Evolutionary conservation across 2,888 invertebrate genomes (phyloP).

Genomic region (Melieria picta): DNA sequence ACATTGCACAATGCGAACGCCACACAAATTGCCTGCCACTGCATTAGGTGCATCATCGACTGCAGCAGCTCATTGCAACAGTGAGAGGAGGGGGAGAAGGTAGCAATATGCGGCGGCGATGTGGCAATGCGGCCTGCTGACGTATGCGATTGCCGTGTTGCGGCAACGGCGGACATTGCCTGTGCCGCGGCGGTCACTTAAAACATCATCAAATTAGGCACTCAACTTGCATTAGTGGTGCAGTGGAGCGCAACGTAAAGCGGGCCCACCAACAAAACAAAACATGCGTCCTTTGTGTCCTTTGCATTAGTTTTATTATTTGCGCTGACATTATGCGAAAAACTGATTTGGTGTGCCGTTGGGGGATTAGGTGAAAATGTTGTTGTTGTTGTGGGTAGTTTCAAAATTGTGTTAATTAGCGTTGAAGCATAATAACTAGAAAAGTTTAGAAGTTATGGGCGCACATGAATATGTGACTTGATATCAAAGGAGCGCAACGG

Average conservation of each 20-base stretch:
- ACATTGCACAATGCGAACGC: neutral
- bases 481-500: no score
- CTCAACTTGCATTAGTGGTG: slow-evolving; percentile 28
- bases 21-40: neutral
- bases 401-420: no score
- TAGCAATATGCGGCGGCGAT: neutral
- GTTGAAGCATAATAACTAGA: no score
- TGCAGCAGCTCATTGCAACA: neutral
- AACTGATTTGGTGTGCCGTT: no score
- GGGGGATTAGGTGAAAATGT: no score
- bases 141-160: neutral
- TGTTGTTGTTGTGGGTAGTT: no score
- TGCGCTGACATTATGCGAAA: no score
- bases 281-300: slow-evolving; percentile 17
- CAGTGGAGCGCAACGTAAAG: neutral
- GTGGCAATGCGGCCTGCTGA: neutral
- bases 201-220: slow-evolving; percentile 28
- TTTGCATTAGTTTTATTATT: neutral
- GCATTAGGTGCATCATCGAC: neutral
- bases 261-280: no score
- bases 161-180: neutral
- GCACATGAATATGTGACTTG: no score
- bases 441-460: no score
- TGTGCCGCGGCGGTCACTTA: slow-evolving; percentile 12
- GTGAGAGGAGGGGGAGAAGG: no score